Evolutionary conservation across 1,140 invertebrate species (phyloP), one percentile per base, ranked within the genome.

Genomic region (Drosophila fuyamai): DNA sequence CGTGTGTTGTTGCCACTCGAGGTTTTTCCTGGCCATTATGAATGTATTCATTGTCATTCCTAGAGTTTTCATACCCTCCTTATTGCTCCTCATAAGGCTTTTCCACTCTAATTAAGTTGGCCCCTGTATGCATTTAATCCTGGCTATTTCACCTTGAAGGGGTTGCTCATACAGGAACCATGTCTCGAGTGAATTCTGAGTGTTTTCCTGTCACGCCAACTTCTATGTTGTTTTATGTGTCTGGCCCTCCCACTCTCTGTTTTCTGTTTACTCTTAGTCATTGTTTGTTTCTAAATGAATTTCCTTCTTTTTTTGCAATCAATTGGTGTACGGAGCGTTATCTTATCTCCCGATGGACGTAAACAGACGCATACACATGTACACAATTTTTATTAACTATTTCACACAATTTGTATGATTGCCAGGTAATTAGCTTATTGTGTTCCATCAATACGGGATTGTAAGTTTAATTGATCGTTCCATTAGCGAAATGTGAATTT

Each of bases 41-140:
- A 88, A 82, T 82, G 74, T 83, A 83, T 79, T 76, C 79, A 76
- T 75, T 88, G 81, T 78, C 78, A 82, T 76, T 76, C 47, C 44
- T 35, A 35, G 55, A 60, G 48, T 62, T 66, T 81, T 66, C 65
- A 60, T 44, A 40, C 44, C n/a, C 40, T n/a, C 23, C 23, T 23
- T 23, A 23, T 23, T 23, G 1, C 36, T 50, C 43, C 27, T 43
- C 5, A 36, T 2, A 10, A 18, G 29, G 5, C 14, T 29, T 54
- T 74, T 47, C 44, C 54, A 41, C 72, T 57, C 72, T 75, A 75
- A 75, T 75, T 75, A 75, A 65, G 59, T 75, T 29, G 35, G 60
- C 58, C 72, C 56, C 56, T 41, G 56, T 46, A 35, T 47, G 36
- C 32, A 51, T 47, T 74, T 62, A 55, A 54, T 74, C 70, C 71